These are phyloP conservation scores for Labroides dimidiatus DNA, from an alignment of 2,797 vertebrate genomes.

Conservation along the genomic window DNA sequence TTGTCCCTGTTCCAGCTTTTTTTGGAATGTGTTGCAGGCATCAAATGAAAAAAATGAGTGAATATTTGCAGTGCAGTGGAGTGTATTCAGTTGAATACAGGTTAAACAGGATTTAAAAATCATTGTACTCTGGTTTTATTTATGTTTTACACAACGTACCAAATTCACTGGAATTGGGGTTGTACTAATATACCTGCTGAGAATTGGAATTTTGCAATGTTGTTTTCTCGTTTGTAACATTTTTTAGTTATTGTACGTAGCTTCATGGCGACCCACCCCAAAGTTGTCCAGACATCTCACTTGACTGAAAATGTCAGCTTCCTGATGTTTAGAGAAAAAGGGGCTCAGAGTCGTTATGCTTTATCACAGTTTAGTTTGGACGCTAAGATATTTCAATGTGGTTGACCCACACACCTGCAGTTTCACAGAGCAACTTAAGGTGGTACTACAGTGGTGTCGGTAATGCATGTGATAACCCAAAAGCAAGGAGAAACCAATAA, in stretches of 20 bases:
- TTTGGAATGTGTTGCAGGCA: too few species aligned
- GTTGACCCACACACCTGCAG: background rate
- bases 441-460: constrained; percentile 34
- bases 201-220: too few species aligned
- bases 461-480: constrained; percentile 66
- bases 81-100: too few species aligned
- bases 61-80: too few species aligned
- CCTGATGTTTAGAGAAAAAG: background rate
- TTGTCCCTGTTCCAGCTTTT: too few species aligned
- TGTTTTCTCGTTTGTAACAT: background rate
- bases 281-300: too few species aligned
- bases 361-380: background rate
- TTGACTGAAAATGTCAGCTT: background rate
- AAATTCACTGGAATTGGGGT: too few species aligned
- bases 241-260: background rate
- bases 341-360: background rate
- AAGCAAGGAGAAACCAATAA: constrained; percentile 70
- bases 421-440: constrained; percentile 27
- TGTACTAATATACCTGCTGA: too few species aligned
- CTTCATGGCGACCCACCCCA: background rate
- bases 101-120: too few species aligned
- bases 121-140: too few species aligned
- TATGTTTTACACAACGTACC: too few species aligned
- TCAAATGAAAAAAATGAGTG: too few species aligned
- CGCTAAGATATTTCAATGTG: constrained; percentile 13